A percentile compares a stretch with the other conserved stretches of the same genome.
These are phyloP conservation scores for Eueides isabella DNA, from an alignment of 1,140 invertebrate species.

Conservation along the genomic window DNA sequence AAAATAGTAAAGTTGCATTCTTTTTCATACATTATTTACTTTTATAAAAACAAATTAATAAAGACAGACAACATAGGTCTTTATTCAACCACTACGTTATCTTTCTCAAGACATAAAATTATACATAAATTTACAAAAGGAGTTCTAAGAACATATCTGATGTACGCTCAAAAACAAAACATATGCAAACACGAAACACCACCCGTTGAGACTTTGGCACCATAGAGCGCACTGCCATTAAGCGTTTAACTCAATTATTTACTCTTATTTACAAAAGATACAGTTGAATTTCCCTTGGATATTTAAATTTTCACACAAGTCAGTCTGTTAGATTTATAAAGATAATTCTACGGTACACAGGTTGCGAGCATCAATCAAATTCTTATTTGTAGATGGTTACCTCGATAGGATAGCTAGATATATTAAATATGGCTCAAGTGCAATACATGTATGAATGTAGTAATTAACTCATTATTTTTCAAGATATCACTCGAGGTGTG, in stretches of 20 bases:
- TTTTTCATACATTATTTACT: too few species aligned
- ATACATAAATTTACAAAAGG: conserved; percentile 3
- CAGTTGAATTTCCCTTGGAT: conserved; percentile 36
- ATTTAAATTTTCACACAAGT: conserved; percentile 25
- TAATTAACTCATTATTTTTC: not conserved
- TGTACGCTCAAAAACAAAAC: conserved; percentile 60
- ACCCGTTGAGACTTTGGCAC: conserved; percentile 64
- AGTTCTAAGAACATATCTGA: conserved; percentile 46
- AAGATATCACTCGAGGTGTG: too few species aligned
- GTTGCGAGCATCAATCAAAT: conserved; percentile 56
- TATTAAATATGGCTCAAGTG: not conserved
- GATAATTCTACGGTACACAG: conserved; percentile 40
- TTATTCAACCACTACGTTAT: not conserved
- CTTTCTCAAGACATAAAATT: not conserved
- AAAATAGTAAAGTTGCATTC: too few species aligned
- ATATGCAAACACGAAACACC: conserved; percentile 70
- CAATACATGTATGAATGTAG: not conserved
- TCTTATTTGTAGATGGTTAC: conserved; percentile 57
- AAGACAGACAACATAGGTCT: not conserved
- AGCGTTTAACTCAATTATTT: conserved; percentile 4
- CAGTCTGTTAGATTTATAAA: conserved; percentile 55
- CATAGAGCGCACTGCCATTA: conserved; percentile 27
- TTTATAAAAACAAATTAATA: too few species aligned
- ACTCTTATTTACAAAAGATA: conserved; percentile 12
- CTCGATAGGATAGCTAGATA: conserved; percentile 38